Conservation (phyloP, 1,140 invertebrate species). For the Atopsyche davidsoni region DNA sequence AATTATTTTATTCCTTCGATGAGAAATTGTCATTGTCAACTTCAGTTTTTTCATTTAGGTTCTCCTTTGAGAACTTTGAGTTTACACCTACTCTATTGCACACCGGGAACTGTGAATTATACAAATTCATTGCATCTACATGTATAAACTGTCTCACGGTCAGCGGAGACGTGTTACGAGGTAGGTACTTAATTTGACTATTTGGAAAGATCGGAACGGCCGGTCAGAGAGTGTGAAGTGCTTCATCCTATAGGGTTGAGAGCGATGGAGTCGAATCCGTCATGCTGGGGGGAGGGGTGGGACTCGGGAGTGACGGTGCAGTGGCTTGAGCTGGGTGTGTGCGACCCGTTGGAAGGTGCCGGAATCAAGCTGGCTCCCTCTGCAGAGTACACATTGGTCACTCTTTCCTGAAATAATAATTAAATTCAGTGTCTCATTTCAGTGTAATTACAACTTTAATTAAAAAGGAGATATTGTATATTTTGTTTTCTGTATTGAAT, state of each 20-base stretch:
- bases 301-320: conserved; percentile 40
- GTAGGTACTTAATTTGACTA: conserved; percentile 19
- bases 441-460: too few relatives aligned
- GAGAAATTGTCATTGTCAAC: too few relatives aligned
- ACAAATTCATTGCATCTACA: not conserved
- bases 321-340: conserved; percentile 38
- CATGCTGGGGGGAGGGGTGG: conserved; percentile 42
- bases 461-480: too few relatives aligned
- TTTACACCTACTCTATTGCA: conserved; percentile 6
- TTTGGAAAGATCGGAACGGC: not conserved
- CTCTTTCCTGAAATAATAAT: conserved; percentile 52
- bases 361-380: conserved; percentile 52
- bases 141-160: not conserved
- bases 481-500: too few relatives aligned
- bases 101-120: not conserved
- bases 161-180: conserved; percentile 12
- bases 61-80: not conserved
- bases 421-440: too few relatives aligned
- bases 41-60: not conserved
- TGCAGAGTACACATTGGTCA: conserved; percentile 51
- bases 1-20: too few relatives aligned
- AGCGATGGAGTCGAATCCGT: conserved; percentile 48
- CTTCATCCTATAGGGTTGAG: conserved; percentile 44
- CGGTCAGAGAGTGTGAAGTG: not conserved
- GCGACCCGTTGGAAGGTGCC: conserved; percentile 45